Evolutionary conservation across 2,113 vertebrate genomes (phyloP), one percentile per base, ranked within the genome.

Genomic region (Barnardius zonarius): DNA sequence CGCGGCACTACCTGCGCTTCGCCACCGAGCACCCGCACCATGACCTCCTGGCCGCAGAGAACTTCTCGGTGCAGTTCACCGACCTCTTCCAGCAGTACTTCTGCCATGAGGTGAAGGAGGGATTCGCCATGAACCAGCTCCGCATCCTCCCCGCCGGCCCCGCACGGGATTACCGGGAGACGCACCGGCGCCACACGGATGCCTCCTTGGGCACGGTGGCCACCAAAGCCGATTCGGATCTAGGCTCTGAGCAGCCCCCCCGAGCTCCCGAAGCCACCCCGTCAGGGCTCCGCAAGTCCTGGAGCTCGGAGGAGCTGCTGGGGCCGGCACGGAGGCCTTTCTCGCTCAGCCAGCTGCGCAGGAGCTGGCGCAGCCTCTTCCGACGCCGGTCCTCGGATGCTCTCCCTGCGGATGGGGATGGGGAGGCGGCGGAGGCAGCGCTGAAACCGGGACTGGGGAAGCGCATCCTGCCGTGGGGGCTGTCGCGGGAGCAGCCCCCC

Each of bases 31-130:
- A 98, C 72, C 98, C 98, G 2, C 98, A 98, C 73, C 98, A 99
- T 96, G 98, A 99, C 88, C 98, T 98, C 13, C 97, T 98, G 95
- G 98, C 99, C 2, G 99, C 99, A 0, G 99, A 99, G 97, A 98
- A 97, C 87, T 99, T 99, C 95, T 99, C 99, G 75, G 98, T 98
- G 96, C 99, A 98, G 88, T 99, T 99, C 97, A 98, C 98, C 2
- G 97, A 98, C 96, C 98, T 99, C 92, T 99, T 99, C 97, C 99
- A 99, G 98, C 98, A 98, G 90, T 98, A 99, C 93, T 99, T 99
- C 97, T 97, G 98, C 97, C 97, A 97, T 2, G 99, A 99, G 98
- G 98, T 99, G 94, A 98, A 98, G 95, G 98, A 98, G 66, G 97
- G 98, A 63, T 94, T 92, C 6, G 95, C 96, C 61, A 95, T 98